A percentile compares a stretch with the other conserved stretches of the same genome.
phyloP scores from a whole-genome alignment of 2,888 invertebrate genomes.

The Ectemnius continuus region DNA sequence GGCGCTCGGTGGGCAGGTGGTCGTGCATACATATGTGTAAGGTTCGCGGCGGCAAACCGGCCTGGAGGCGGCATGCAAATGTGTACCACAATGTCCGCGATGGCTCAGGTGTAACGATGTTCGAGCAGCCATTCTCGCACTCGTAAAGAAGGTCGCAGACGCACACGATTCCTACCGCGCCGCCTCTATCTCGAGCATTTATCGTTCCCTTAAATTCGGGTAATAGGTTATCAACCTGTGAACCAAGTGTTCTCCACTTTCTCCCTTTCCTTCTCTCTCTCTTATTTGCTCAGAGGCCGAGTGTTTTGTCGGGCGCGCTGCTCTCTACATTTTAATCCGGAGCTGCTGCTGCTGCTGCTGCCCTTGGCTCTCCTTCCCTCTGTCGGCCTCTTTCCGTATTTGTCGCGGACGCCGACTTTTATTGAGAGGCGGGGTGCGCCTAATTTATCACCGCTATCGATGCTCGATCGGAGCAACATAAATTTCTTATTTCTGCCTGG shows the following conservation, averaged over 20 bases:
- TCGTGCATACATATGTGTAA: slow-evolving; percentile 4
- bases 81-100: slow-evolving; percentile 22
- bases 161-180: not conserved
- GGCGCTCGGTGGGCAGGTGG: too few relatives aligned
- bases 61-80: slow-evolving; percentile 25
- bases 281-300: not conserved
- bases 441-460: slow-evolving; percentile 6
- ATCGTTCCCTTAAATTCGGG: slow-evolving; percentile 41
- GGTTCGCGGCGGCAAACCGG: slow-evolving; percentile 14
- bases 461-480: not conserved
- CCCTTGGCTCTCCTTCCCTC: not conserved
- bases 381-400: slow-evolving; percentile 5
- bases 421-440: not conserved
- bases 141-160: slow-evolving; percentile 29
- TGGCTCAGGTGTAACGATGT: slow-evolving; percentile 29
- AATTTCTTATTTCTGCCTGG: not conserved
- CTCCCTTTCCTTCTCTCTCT: not conserved
- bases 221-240: slow-evolving; percentile 36
- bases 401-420: slow-evolving; percentile 2
- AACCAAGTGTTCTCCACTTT: not conserved
- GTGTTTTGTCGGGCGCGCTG: not conserved
- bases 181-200: slow-evolving; percentile 29
- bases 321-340: slow-evolving; percentile 6
- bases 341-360: not conserved
- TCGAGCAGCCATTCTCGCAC: slow-evolving; percentile 23